Evolutionary conservation across 2,113 vertebrate genomes (phyloP).

Genomic region (Aix galericulata): DNA sequence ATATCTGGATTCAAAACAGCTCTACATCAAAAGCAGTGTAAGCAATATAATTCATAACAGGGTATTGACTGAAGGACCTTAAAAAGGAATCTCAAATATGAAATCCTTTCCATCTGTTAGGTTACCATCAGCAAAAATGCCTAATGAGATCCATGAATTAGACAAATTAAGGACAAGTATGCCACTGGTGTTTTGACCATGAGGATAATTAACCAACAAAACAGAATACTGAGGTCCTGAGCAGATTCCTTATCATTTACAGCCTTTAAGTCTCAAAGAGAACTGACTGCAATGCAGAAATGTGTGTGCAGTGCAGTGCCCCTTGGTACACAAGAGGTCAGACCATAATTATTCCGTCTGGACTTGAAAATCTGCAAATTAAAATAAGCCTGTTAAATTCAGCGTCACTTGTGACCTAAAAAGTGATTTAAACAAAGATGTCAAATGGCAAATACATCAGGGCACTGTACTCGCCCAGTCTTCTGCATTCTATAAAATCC

Average conservation of each 20-base stretch:
- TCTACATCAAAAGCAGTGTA: background rate
- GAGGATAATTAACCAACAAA: background rate
- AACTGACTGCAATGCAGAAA: background rate
- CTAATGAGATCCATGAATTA: background rate
- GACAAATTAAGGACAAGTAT: background rate
- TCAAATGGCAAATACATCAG: background rate
- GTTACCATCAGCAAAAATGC: background rate
- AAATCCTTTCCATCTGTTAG: background rate
- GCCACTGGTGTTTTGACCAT: background rate
- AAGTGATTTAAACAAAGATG: background rate
- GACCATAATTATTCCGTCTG: background rate
- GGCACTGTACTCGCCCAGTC: background rate
- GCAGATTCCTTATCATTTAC: background rate
- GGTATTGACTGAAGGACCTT: background rate
- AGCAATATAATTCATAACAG: background rate
- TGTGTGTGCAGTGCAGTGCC: rapidly evolving
- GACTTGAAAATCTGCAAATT: background rate
- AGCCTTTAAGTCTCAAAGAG: background rate
- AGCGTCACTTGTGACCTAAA: background rate
- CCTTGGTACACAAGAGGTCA: background rate
- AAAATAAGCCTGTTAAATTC: background rate
- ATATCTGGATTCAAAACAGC: background rate
- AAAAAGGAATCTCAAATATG: background rate
- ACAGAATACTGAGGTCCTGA: background rate
- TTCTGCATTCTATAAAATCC: background rate